Evolutionary conservation across 2,113 vertebrate genomes (phyloP).

Genomic region (Thermophis baileyi): DNA sequence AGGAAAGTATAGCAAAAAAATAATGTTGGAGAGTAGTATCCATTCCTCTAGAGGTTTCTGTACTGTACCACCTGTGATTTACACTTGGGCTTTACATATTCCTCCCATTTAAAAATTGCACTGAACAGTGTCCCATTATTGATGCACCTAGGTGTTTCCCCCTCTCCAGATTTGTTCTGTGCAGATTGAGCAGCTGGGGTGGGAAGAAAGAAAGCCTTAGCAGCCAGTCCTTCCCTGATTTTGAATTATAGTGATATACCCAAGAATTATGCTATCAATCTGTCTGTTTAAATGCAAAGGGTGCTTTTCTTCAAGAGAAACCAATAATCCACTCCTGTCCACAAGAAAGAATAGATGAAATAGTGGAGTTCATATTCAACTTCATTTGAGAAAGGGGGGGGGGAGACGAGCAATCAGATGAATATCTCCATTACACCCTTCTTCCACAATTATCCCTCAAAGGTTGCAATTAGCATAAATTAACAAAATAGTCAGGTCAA

Average conservation of each 20-base stretch:
- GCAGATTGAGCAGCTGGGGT: background rate
- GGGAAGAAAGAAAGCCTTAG: background rate
- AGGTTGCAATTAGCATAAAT: constrained; percentile 12
- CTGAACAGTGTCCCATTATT: background rate
- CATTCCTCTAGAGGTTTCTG: background rate
- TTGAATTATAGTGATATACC: background rate
- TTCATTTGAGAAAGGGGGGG: background rate
- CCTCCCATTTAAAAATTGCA: background rate
- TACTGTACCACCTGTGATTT: background rate
- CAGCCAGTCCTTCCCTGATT: background rate
- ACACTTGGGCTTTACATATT: background rate
- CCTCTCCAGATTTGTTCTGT: background rate
- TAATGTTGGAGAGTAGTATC: background rate
- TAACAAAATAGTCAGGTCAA: background rate
- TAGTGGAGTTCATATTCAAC: background rate
- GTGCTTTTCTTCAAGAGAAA: background rate
- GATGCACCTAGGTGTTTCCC: background rate
- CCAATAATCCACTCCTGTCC: background rate
- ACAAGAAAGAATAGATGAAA: background rate
- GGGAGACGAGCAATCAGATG: background rate
- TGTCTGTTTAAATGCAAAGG: background rate
- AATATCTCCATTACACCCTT: background rate
- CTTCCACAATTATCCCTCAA: background rate
- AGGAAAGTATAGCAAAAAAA: background rate
- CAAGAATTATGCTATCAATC: background rate